These are phyloP conservation scores for Holothuria scabra DNA, from an alignment of 53 echinoderm and acorn worm species.

Conservation along the genomic window DNA sequence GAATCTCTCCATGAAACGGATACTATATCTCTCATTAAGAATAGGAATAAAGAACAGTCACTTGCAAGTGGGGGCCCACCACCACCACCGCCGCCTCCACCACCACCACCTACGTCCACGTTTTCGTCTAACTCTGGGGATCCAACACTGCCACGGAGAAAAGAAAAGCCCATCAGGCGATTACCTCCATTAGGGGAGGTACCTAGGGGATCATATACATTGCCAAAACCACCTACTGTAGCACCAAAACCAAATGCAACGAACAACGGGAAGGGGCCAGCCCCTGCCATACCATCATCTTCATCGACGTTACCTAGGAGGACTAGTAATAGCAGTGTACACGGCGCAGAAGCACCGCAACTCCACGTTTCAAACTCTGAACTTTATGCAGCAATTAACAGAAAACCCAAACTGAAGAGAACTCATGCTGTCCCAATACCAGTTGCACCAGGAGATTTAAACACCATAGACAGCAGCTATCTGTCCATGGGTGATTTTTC, in stretches of 20 bases:
- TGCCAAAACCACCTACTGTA: constrained; percentile 14
- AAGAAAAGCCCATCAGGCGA: background rate
- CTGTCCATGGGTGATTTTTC: constrained; percentile 4
- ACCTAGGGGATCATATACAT: background rate
- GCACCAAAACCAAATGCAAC: too few species aligned
- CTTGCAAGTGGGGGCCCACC: background rate
- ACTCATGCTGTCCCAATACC: constrained; percentile 9
- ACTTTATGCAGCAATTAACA: constrained; percentile 35
- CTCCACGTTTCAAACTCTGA: background rate
- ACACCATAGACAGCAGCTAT: constrained; percentile 26
- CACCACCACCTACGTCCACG: background rate
- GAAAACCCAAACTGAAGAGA: constrained; percentile 15
- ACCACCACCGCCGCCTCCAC: background rate
- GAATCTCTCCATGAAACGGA: background rate
- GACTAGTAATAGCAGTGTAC: background rate
- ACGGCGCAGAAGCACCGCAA: background rate
- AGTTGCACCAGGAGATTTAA: constrained; percentile 1
- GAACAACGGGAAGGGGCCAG: too few species aligned
- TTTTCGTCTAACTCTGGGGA: background rate
- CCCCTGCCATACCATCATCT: background rate
- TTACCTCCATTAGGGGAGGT: constrained; percentile 26
- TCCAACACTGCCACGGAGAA: constrained; percentile 2
- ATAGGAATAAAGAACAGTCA: too few species aligned
- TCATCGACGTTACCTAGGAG: constrained; percentile 4
- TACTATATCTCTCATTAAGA: background rate